Evolutionary conservation across 1,140 invertebrate genomes (phyloP).

Genomic region (Cylas formicarius): DNA sequence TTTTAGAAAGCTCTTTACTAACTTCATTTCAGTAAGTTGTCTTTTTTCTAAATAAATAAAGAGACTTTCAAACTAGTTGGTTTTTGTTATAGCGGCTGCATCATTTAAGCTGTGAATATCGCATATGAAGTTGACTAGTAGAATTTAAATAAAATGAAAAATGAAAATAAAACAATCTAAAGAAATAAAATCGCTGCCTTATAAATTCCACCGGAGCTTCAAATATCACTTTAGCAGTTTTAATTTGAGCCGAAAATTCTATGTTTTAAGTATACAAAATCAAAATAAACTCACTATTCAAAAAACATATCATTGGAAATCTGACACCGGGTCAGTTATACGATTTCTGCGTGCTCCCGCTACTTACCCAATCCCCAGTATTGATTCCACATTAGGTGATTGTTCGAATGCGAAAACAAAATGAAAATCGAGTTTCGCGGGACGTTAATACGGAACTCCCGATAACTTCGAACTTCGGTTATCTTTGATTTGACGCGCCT

Average conservation of each 20-base stretch:
- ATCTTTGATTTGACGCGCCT: no score
- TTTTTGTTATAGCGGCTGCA: no score
- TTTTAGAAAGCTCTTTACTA: no score
- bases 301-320: slow-evolving; percentile 9
- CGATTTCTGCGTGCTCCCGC: slow-evolving; percentile 6
- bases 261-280: no score
- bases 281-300: no score
- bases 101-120: no score
- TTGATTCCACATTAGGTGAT: slow-evolving; percentile 25
- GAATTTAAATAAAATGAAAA: slow-evolving; percentile 4
- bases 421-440: not conserved
- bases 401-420: slow-evolving; percentile 13
- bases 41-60: no score
- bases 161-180: not conserved
- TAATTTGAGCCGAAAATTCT: not conserved
- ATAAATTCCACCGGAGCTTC: not conserved
- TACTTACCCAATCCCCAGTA: slow-evolving; percentile 23
- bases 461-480: not conserved
- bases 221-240: not conserved
- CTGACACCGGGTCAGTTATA: slow-evolving; percentile 23
- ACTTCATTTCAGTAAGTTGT: no score
- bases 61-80: no score
- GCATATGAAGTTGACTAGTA: no score
- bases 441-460: not conserved
- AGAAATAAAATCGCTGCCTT: slow-evolving; percentile 2